These are phyloP conservation scores for Rhinopomastus cyanomelas DNA, from an alignment of 2,113 vertebrate species.

Conservation along the genomic window DNA sequence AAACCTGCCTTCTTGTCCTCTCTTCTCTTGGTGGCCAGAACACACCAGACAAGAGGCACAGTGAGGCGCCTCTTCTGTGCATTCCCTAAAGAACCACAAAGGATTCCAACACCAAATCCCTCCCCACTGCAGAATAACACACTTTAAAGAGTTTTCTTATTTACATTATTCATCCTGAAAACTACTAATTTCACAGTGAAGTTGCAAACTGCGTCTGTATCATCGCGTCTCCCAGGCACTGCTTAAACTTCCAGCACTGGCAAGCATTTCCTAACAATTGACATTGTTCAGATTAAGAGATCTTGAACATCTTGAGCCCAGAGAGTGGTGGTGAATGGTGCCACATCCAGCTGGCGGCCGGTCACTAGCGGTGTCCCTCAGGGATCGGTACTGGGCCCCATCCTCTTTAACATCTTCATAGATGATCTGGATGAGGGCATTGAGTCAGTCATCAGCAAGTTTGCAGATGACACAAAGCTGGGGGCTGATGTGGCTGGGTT, in stretches of 20 bases:
- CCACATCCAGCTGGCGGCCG: too few species aligned
- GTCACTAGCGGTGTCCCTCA: too few species aligned
- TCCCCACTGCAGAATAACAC: not conserved
- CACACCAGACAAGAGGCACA: not conserved
- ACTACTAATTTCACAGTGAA: not conserved
- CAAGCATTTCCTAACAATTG: not conserved
- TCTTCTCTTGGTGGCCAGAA: not conserved
- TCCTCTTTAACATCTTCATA: too few species aligned
- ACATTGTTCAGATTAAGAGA: not conserved
- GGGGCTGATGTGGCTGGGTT: too few species aligned
- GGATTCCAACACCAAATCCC: rapidly evolving
- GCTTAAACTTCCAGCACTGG: not conserved
- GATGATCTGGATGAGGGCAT: too few species aligned
- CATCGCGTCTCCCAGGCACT: not conserved
- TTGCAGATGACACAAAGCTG: too few species aligned
- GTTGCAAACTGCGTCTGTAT: not conserved
- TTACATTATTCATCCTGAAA: not conserved
- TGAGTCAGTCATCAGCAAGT: too few species aligned
- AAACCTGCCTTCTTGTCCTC: not conserved
- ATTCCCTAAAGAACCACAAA: not conserved
- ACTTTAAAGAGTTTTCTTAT: not conserved
- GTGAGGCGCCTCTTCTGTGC: not conserved
- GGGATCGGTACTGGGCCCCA: too few species aligned
- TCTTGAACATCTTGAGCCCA: not conserved
- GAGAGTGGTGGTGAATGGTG: too few species aligned